Conservation (phyloP, 2,888 invertebrate genomes). For the Nemurella pictetii region DNA sequence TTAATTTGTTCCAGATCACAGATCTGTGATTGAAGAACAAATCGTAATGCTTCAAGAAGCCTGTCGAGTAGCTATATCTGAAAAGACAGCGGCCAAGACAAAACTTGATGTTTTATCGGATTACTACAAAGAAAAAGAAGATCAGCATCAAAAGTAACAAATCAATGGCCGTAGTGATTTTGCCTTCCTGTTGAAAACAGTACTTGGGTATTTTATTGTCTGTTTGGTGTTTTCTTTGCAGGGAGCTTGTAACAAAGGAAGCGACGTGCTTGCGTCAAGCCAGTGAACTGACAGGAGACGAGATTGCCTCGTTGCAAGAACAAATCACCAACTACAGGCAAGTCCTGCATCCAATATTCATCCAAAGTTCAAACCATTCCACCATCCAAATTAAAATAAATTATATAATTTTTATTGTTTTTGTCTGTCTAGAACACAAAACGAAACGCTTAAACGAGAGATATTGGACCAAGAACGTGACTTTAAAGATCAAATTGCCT, state of each 20-base stretch:
- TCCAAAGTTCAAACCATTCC: too few relatives aligned
- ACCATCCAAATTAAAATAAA: too few relatives aligned
- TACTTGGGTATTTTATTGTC: slow-evolving; percentile 34
- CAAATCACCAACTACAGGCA: slow-evolving; percentile 80
- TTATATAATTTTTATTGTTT: background rate
- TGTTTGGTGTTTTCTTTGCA: background rate
- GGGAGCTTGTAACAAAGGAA: background rate
- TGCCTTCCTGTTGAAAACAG: too few relatives aligned
- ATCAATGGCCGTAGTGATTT: too few relatives aligned
- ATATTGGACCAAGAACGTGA: slow-evolving; percentile 82
- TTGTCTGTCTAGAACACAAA: slow-evolving; percentile 59
- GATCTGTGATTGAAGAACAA: slow-evolving; percentile 53
- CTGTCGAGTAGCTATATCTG: slow-evolving; percentile 67
- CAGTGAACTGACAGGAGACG: background rate
- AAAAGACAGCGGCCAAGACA: slow-evolving; percentile 76
- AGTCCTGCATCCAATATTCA: slow-evolving; percentile 46
- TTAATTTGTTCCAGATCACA: slow-evolving; percentile 45
- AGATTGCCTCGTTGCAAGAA: slow-evolving; percentile 72
- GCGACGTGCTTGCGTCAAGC: background rate
- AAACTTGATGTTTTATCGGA: slow-evolving; percentile 82
- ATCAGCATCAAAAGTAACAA: slow-evolving; percentile 80
- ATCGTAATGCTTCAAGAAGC: slow-evolving; percentile 59
- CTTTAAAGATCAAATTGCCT: slow-evolving; percentile 70
- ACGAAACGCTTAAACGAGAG: slow-evolving; percentile 76
- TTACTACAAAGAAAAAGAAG: slow-evolving; percentile 89